Percentiles rank a stretch among this genome's conserved stretches.
phyloP scores from a whole-genome alignment of 2,888 invertebrate species.

The Colostygia pectinataria region DNA sequence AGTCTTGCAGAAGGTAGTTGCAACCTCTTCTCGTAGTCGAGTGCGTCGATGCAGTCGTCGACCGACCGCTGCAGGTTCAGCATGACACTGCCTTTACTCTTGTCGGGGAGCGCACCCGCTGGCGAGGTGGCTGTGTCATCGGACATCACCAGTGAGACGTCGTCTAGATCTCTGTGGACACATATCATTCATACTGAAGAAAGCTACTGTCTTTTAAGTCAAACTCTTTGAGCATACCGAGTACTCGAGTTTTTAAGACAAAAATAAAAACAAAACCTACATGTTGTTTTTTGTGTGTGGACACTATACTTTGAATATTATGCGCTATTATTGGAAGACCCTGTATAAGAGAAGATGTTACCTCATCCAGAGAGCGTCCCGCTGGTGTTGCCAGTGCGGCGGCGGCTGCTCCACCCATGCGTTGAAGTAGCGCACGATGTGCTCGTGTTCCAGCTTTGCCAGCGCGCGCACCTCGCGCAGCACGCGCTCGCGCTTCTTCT shows the following conservation, averaged over 20 bases:
- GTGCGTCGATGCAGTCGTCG: constrained; percentile 56
- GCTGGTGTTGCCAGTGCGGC: constrained; percentile 91
- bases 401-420: constrained; percentile 98
- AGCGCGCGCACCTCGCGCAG: constrained; percentile 97
- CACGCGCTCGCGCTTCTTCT: constrained; percentile 92
- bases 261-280: no score
- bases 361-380: constrained; percentile 86
- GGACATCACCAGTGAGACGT: constrained; percentile 55
- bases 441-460: constrained; percentile 96
- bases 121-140: constrained; percentile 59
- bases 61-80: constrained; percentile 55
- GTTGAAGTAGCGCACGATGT: constrained; percentile 97
- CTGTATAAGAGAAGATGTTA: no score
- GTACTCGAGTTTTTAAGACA: no score
- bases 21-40: constrained; percentile 54
- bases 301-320: no score
- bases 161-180: constrained; percentile 55
- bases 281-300: no score
- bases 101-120: constrained; percentile 34
- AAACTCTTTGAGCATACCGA: no score
- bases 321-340: no score
- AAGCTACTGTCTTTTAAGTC: no score
- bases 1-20: constrained; percentile 55
- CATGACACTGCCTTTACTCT: constrained; percentile 49
- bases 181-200: no score